Conservation (phyloP, 1,140 invertebrate genomes). For the Triops longicaudatus region DNA sequence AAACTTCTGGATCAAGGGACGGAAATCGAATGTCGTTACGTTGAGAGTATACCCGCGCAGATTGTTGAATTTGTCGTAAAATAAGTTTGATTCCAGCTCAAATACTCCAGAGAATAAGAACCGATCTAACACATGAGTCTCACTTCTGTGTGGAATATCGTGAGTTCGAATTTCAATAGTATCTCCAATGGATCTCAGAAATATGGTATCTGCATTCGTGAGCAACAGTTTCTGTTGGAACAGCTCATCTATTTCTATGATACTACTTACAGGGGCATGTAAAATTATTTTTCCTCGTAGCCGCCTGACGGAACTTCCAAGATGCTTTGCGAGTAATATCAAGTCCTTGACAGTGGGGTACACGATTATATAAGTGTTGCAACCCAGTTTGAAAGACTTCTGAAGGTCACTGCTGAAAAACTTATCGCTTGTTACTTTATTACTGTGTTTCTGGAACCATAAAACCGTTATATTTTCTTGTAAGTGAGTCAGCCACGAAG, state of each 20-base stretch:
- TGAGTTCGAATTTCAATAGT: not conserved
- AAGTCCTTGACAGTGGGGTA: not conserved
- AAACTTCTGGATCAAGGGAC: not conserved
- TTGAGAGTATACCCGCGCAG: not conserved
- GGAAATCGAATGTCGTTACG: not conserved
- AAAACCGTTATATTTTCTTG: not conserved
- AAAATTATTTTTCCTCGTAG: not conserved
- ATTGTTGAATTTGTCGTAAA: not conserved
- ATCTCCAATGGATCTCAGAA: not conserved
- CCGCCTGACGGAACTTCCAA: not conserved
- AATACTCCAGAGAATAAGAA: not conserved
- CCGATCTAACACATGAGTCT: not conserved
- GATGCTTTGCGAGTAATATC: not conserved
- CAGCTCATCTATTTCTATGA: not conserved
- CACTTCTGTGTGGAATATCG: not conserved
- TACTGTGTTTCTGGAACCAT: not conserved
- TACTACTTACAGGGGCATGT: not conserved
- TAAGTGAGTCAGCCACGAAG: not conserved
- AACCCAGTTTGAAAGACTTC: conserved; percentile 16
- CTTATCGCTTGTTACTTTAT: not conserved
- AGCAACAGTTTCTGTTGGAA: not conserved
- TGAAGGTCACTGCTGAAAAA: conserved; percentile 32
- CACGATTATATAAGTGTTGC: conserved; percentile 52
- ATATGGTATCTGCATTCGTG: not conserved
- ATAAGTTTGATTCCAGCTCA: not conserved